A percentile compares a stretch with the other conserved stretches of the same genome.
Evolutionary conservation across 2,797 vertebrate genomes (phyloP).

Genomic region (Selene dorsalis): DNA sequence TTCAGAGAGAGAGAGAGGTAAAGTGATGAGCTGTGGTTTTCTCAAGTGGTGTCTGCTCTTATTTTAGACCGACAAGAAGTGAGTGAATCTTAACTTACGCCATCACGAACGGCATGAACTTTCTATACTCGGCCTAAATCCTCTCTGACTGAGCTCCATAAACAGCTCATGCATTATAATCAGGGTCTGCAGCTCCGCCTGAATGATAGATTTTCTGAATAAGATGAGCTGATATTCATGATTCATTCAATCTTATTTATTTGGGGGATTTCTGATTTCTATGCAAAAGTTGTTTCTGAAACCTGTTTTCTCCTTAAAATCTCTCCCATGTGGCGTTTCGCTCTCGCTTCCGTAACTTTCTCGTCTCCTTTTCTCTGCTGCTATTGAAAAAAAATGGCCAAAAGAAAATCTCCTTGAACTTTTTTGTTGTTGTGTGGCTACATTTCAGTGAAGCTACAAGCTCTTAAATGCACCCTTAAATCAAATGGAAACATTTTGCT

Average conservation of each 20-base stretch:
- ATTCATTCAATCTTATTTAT: not conserved
- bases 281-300: not conserved
- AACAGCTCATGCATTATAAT: not conserved
- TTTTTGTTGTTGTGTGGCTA: not conserved
- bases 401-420: not conserved
- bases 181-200: not conserved
- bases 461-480: not conserved
- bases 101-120: too few species aligned
- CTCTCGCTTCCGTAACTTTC: not conserved
- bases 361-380: too few species aligned
- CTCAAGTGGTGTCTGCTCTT: not conserved
- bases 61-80: not conserved
- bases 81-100: not conserved
- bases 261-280: not conserved
- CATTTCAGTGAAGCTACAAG: not conserved
- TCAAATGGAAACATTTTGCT: not conserved
- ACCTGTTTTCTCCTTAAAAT: not conserved
- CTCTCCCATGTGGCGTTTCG: too few species aligned
- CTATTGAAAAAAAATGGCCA: too few species aligned
- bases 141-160: not conserved
- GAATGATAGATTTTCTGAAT: not conserved
- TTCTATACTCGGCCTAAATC: not conserved
- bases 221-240: not conserved
- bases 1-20: not conserved
- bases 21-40: not conserved